Conservation (phyloP, 1,140 invertebrate genomes). For the Armadillidium nasatum region DNA sequence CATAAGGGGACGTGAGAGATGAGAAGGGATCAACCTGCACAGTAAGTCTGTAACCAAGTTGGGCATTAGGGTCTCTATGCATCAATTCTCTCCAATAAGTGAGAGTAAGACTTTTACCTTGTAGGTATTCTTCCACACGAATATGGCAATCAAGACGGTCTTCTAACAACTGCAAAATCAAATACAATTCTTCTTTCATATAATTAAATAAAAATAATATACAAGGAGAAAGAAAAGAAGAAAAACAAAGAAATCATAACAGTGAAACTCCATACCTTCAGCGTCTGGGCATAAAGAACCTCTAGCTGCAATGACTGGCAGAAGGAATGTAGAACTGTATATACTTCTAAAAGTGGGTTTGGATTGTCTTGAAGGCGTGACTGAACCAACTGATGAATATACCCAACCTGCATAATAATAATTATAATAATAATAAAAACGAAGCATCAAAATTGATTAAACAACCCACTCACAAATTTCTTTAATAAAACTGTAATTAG, state of each 20-base stretch:
- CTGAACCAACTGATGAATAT: conserved; percentile 87
- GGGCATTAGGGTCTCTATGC: conserved; percentile 69
- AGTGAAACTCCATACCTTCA: conserved; percentile 58
- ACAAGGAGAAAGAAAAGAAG: no score
- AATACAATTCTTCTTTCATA: neutral
- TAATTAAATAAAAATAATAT: no score
- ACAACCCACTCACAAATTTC: no score
- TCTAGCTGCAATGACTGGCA: conserved; percentile 92
- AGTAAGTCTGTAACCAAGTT: conserved; percentile 78
- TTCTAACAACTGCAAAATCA: conserved; percentile 33
- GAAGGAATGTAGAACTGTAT: conserved; percentile 85
- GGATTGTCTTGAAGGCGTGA: conserved; percentile 78
- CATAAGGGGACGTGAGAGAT: conserved; percentile 72
- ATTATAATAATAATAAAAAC: neutral
- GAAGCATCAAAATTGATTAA: no score
- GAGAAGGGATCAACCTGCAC: conserved; percentile 80
- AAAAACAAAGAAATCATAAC: no score
- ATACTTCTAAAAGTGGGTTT: conserved; percentile 72
- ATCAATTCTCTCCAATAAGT: conserved; percentile 81
- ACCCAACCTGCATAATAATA: conserved; percentile 58
- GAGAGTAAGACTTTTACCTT: conserved; percentile 79
- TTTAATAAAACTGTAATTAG: no score
- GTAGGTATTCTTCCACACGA: conserved; percentile 84
- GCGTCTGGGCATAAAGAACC: conserved; percentile 88
- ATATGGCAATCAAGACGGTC: conserved; percentile 86